These are phyloP conservation scores for Sycophila sp. DNA, from an alignment of 1,140 invertebrate species.

Conservation along the genomic window DNA sequence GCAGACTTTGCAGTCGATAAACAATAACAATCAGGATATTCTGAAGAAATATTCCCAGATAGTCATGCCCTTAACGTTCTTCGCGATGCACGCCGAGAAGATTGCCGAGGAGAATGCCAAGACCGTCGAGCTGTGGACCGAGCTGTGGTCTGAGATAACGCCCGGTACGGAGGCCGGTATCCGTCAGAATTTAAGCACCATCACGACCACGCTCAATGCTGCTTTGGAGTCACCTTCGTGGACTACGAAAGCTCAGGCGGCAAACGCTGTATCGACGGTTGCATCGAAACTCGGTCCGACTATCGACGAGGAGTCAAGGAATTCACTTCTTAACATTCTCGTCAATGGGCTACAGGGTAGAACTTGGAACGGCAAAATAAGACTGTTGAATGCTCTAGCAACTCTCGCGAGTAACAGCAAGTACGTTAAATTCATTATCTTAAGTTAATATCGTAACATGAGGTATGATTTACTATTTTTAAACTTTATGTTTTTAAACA, in stretches of 20 bases:
- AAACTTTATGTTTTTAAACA: neutral
- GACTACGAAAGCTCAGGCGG: conserved; percentile 87
- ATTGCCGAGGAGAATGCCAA: conserved; percentile 72
- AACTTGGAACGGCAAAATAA: conserved; percentile 90
- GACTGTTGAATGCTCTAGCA: conserved; percentile 80
- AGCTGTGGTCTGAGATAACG: conserved; percentile 89
- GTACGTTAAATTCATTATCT: conserved; percentile 61
- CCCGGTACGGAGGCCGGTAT: conserved; percentile 87
- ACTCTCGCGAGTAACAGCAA: conserved; percentile 76
- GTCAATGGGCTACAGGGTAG: conserved; percentile 80
- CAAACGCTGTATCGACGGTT: conserved; percentile 81
- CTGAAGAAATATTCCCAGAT: conserved; percentile 82
- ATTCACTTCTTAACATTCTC: conserved; percentile 75
- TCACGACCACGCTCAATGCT: conserved; percentile 75
- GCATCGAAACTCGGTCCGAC: conserved; percentile 77
- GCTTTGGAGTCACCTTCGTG: conserved; percentile 84
- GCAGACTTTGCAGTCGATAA: conserved; percentile 82
- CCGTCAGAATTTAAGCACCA: conserved; percentile 78
- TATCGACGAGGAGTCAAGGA: conserved; percentile 74
- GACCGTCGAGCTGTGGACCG: conserved; percentile 82
- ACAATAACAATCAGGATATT: conserved; percentile 83
- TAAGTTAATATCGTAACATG: no score
- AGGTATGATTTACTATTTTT: no score
- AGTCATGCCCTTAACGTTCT: conserved; percentile 84
- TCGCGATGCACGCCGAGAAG: conserved; percentile 88